A percentile compares a stretch with the other conserved stretches of the same genome.
Evolutionary conservation across 2,113 vertebrate species (phyloP).

Genomic region (Sylvilagus bachmani): DNA sequence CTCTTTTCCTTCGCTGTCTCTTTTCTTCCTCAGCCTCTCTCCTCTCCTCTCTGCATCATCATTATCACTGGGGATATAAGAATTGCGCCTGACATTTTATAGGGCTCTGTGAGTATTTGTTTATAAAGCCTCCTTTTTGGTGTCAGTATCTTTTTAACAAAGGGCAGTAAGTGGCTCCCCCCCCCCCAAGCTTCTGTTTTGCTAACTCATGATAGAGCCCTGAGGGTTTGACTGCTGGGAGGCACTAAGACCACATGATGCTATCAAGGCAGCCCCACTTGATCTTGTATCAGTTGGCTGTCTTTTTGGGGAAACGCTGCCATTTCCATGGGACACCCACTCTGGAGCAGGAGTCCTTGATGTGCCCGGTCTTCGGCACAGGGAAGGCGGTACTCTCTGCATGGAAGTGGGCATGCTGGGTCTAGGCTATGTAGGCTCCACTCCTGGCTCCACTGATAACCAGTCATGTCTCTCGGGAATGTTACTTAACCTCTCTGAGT

Average conservation of each 20-base stretch:
- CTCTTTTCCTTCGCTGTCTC: neutral
- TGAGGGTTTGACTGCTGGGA: neutral
- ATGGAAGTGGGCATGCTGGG: neutral
- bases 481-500: neutral
- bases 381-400: neutral
- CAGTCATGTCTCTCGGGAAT: neutral
- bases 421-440: neutral
- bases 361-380: neutral
- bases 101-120: neutral
- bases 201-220: neutral
- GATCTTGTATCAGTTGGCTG: neutral
- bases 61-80: neutral
- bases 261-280: neutral
- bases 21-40: neutral
- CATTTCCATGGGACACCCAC: neutral
- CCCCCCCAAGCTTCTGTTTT: neutral
- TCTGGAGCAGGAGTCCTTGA: neutral
- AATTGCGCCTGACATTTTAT: neutral
- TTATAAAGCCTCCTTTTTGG: neutral
- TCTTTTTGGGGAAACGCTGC: neutral
- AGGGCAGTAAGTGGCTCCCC: neutral
- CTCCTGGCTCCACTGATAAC: neutral
- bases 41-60: neutral
- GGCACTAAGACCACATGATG: neutral
- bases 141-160: conserved; percentile 4